Evolutionary conservation across 37 sponge, comb jelly and placozoan species (phyloP).

Genomic region (Tethya wilhelma): DNA sequence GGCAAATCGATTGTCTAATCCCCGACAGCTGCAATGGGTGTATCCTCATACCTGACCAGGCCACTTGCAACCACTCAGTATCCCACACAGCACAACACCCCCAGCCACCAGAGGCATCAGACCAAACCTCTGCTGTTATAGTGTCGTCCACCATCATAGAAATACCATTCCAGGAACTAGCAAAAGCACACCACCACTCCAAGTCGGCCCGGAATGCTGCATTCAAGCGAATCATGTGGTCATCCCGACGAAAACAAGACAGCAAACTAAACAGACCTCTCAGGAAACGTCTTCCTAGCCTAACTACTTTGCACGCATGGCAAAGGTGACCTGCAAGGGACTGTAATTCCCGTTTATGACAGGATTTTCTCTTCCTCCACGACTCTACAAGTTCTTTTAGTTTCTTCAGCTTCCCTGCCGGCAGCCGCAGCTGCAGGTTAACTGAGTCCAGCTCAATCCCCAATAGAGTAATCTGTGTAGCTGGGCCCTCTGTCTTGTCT

Average conservation of each 20-base stretch:
- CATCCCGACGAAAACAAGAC: not conserved
- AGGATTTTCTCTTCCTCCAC: constrained; percentile 10
- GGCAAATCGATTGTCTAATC: no score
- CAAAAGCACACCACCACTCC: constrained; percentile 36
- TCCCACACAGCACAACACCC: constrained; percentile 25
- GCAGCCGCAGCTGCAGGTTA: not conserved
- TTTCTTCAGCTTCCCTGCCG: constrained; percentile 5
- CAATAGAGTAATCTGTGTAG: constrained; percentile 7
- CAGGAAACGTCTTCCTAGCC: constrained; percentile 8
- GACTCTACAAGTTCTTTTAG: not conserved
- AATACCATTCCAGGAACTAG: constrained; percentile 13
- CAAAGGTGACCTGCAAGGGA: constrained; percentile 17
- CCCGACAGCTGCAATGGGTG: constrained; percentile 22
- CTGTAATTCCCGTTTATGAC: constrained; percentile 13
- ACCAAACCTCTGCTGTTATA: not conserved
- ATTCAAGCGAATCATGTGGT: constrained; percentile 16
- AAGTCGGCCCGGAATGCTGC: constrained; percentile 12
- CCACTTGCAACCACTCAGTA: constrained; percentile 6
- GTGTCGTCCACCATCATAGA: not conserved
- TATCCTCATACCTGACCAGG: not conserved
- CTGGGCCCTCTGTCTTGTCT: constrained; percentile 26
- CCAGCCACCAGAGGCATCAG: constrained; percentile 20
- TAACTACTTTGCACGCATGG: constrained; percentile 29
- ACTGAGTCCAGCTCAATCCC: constrained; percentile 18
- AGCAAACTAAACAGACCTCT: constrained; percentile 13